Percentiles rank a stretch among this genome's conserved stretches.
phyloP scores from a whole-genome alignment of 2,797 vertebrate species.

The Hoplostethus atlanticus region DNA sequence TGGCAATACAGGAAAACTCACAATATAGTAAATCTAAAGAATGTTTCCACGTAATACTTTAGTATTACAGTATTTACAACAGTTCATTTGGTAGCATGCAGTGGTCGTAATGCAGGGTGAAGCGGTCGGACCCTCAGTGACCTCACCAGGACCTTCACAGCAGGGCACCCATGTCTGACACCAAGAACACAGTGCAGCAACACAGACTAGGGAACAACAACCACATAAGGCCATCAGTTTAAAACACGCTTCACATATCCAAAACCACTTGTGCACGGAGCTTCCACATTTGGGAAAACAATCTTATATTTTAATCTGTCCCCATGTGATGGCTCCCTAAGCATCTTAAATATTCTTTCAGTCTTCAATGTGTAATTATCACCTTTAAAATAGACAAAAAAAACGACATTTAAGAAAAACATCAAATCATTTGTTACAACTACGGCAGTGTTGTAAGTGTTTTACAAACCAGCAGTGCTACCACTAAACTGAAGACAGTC shows the following conservation, averaged over 20 bases:
- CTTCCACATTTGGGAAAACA: too few species aligned
- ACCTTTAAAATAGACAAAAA: too few species aligned
- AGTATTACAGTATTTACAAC: background rate
- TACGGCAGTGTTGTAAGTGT: too few species aligned
- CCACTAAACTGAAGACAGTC: too few species aligned
- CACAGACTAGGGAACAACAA: slow-evolving; percentile 58
- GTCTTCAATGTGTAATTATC: too few species aligned
- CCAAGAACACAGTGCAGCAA: slow-evolving; percentile 78
- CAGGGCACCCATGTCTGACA: slow-evolving; percentile 83
- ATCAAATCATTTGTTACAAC: too few species aligned
- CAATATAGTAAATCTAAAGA: background rate
- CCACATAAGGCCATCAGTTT: slow-evolving; percentile 20
- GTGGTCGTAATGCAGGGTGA: slow-evolving; percentile 48
- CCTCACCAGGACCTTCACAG: slow-evolving; percentile 84
- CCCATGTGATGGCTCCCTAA: too few species aligned
- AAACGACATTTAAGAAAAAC: too few species aligned
- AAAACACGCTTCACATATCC: background rate
- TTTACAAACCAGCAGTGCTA: too few species aligned
- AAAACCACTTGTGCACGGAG: too few species aligned
- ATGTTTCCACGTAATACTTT: background rate
- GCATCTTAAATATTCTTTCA: too few species aligned
- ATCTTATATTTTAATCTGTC: too few species aligned
- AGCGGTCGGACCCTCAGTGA: slow-evolving; percentile 80
- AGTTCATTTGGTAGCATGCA: background rate
- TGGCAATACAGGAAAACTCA: background rate